Conservation (phyloP, 2,113 vertebrate genomes). For the Hemicordylus capensis region DNA sequence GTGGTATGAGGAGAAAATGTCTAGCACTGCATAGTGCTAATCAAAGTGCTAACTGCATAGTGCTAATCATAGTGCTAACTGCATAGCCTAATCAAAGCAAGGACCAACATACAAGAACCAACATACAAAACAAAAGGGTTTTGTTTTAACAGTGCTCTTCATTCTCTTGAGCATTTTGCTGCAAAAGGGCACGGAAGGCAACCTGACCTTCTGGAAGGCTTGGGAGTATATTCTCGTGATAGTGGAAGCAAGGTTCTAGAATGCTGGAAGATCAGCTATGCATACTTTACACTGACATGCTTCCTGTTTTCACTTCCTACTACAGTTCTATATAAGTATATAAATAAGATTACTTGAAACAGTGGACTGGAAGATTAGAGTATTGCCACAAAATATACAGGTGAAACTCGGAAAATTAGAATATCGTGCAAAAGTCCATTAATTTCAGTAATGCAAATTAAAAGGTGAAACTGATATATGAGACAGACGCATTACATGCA, state of each 20-base stretch:
- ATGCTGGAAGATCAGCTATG: neutral
- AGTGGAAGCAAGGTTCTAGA: neutral
- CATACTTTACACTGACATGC: neutral
- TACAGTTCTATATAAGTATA: neutral
- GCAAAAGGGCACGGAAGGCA: neutral
- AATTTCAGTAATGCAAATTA: too few relatives aligned
- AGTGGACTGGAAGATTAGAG: too few relatives aligned
- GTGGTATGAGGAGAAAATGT: neutral
- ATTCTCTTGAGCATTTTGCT: neutral
- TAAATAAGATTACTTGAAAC: neutral
- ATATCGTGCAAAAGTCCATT: too few relatives aligned
- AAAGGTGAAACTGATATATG: too few relatives aligned
- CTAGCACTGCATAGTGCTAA: neutral
- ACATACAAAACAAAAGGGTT: neutral
- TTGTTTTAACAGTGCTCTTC: neutral
- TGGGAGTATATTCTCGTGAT: neutral
- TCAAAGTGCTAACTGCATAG: too few relatives aligned
- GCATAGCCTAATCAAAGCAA: neutral
- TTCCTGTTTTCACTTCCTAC: neutral
- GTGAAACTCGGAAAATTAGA: too few relatives aligned
- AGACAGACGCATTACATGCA: too few relatives aligned
- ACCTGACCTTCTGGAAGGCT: neutral
- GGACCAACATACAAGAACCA: neutral
- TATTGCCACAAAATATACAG: too few relatives aligned
- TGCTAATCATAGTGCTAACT: too few relatives aligned